These are phyloP conservation scores for Myotis lucifugus DNA, from an alignment of 2,113 vertebrate genomes.

Conservation along the genomic window DNA sequence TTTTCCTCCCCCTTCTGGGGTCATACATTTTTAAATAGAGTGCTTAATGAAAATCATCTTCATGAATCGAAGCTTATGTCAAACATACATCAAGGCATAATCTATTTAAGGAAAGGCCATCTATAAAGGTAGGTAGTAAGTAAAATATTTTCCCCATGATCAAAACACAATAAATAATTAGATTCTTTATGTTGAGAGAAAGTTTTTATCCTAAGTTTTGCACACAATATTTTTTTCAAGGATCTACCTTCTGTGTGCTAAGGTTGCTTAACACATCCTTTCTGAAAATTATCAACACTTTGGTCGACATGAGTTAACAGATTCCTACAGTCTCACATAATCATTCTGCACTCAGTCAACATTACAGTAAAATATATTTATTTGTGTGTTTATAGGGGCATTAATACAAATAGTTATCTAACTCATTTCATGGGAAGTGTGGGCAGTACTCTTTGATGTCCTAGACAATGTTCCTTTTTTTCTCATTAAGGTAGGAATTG, in stretches of 20 bases:
- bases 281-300: neutral
- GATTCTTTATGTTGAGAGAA: neutral
- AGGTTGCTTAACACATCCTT: neutral
- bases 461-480: neutral
- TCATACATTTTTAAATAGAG: neutral
- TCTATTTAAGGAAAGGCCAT: slow-evolving; percentile 18
- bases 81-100: neutral
- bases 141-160: neutral
- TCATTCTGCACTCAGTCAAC: neutral
- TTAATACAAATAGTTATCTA: neutral
- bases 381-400: neutral
- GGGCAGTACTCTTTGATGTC: neutral
- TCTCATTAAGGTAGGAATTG: neutral
- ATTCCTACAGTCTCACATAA: neutral
- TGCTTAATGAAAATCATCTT: neutral
- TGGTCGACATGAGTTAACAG: neutral
- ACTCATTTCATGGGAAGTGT: neutral
- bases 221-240: neutral
- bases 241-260: neutral
- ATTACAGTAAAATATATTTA: neutral
- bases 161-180: neutral
- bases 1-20: neutral
- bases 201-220: neutral
- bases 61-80: neutral
- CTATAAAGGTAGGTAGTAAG: neutral